These are phyloP conservation scores for Crambe crambe DNA, from an alignment of 37 sponge, comb jelly and placozoan species.

Conservation along the genomic window DNA sequence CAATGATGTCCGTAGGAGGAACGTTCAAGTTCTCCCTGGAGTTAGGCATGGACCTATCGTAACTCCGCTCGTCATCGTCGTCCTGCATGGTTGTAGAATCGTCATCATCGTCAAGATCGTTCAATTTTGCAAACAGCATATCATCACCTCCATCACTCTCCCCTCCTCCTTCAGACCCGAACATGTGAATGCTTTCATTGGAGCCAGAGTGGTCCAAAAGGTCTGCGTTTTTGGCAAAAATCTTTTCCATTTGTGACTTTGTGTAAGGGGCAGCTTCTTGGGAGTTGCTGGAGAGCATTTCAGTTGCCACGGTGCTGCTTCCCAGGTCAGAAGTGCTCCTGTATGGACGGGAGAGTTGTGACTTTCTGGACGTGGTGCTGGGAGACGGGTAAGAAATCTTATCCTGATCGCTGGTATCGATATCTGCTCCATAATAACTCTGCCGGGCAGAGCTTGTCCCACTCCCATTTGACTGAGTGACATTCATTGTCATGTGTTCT, in stretches of 20 bases:
- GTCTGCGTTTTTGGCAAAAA: conserved; percentile 58
- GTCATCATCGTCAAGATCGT: conserved; percentile 54
- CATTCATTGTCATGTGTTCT: conserved; percentile 22
- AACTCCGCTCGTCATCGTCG: conserved; percentile 6
- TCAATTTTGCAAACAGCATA: conserved; percentile 47
- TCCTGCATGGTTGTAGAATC: conserved; percentile 29
- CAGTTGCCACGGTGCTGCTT: conserved; percentile 49
- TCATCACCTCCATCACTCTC: conserved; percentile 70
- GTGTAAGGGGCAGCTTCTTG: conserved; percentile 31
- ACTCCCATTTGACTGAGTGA: conserved; percentile 1
- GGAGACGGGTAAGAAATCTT: conserved; percentile 8
- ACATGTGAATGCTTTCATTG: conserved; percentile 72
- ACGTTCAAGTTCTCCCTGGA: neutral
- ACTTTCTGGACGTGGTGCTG: neutral
- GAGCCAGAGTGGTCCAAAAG: conserved; percentile 42
- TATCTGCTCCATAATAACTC: conserved; percentile 34
- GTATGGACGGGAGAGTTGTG: neutral
- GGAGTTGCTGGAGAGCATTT: conserved; percentile 15
- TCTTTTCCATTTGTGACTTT: conserved; percentile 48
- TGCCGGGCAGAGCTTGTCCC: neutral
- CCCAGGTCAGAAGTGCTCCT: conserved; percentile 74
- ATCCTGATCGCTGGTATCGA: neutral
- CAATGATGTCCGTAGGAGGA: conserved; percentile 15
- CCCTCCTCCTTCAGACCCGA: conserved; percentile 78
- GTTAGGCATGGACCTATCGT: neutral